Percentiles rank a stretch among this genome's conserved stretches.
Evolutionary conservation across 1,140 invertebrate genomes (phyloP).

Genomic region (Drosophila watanabei): DNA sequence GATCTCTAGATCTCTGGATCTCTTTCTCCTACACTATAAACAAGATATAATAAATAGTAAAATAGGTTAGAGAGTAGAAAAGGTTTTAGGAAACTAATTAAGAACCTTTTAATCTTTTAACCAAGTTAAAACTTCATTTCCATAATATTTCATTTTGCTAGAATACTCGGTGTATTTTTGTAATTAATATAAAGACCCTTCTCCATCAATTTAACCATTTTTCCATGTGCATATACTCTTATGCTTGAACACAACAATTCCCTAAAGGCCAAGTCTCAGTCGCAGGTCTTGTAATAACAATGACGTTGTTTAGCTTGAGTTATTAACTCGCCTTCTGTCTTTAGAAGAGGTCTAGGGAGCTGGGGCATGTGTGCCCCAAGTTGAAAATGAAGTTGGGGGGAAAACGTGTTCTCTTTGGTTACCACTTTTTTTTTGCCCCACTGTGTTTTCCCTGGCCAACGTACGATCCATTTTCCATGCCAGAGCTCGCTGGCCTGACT

Average conservation of each 20-base stretch:
- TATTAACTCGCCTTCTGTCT: constrained; percentile 72
- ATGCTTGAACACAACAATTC: constrained; percentile 13
- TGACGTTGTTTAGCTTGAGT: constrained; percentile 82
- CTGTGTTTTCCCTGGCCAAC: constrained; percentile 21
- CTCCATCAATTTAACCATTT: background rate
- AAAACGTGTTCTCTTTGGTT: constrained; percentile 34
- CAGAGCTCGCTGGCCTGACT: constrained; percentile 22
- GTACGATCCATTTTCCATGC: constrained; percentile 55
- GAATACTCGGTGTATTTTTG: background rate
- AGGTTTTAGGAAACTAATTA: background rate
- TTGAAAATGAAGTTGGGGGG: background rate
- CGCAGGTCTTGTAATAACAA: constrained; percentile 63
- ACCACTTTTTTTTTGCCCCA: constrained; percentile 18
- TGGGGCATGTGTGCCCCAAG: constrained; percentile 22
- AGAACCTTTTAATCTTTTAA: background rate
- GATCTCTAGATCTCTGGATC: background rate
- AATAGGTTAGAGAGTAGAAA: background rate
- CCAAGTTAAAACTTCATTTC: background rate
- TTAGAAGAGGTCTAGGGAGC: constrained; percentile 14
- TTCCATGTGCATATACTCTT: constrained; percentile 2
- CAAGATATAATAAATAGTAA: background rate
- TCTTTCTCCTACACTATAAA: background rate
- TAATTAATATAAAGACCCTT: background rate
- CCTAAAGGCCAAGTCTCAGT: constrained; percentile 27
- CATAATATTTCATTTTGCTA: background rate